Base-by-base conservation (phyloP, 2,113 vertebrate species). In the Montifringilla adamsi region DNA sequence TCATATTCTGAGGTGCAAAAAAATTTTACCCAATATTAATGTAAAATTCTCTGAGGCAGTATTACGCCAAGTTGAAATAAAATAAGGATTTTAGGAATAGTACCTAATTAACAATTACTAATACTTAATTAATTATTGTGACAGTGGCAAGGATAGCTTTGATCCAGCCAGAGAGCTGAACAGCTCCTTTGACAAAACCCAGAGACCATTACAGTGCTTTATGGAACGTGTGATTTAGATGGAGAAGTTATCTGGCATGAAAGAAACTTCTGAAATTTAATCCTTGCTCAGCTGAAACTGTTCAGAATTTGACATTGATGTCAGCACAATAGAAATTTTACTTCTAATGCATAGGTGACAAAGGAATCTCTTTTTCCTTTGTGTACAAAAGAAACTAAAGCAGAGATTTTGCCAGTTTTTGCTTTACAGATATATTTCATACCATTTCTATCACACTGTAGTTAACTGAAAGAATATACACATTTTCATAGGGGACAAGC, bases 211-310 rank as follows among this genome's bases (percentile, higher is more conserved):
- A 80, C 58, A 63, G 56, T 63, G 68, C 59, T 81, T 84, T 84
- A 50, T 10, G 39, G 62, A 86, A 72, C 52, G 52, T 9, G 20
- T 70, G 75, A 95, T 89, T 90, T 70, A 92, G 89, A 93, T 56
- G 44, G 78, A 93, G 62, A 77, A 77, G 13, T 49, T 93, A 84
- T 80, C 63, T 84, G 88, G 44, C 52, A 84, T 81, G 72, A 72
- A 90, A 64, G 73, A 91, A 90, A 94, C 52, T 89, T 67, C 73
- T 92, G 69, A 92, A 81, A 92, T 81, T 43, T 84, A 93, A 94
- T 89, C 73, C 73, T 78, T 46, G n/a, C n/a, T 84, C 60, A 81
- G 9, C 30, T 60, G 62, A 94, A 94, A 52, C 56, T 37, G n/a
- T 60, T 89, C n/a, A 87, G 68, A 91, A 81, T 87, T 94, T 94